A percentile compares a stretch with the other conserved stretches of the same genome.
phyloP scores from a whole-genome alignment of 2,797 vertebrate genomes.

The Rhynchotus rufescens region DNA sequence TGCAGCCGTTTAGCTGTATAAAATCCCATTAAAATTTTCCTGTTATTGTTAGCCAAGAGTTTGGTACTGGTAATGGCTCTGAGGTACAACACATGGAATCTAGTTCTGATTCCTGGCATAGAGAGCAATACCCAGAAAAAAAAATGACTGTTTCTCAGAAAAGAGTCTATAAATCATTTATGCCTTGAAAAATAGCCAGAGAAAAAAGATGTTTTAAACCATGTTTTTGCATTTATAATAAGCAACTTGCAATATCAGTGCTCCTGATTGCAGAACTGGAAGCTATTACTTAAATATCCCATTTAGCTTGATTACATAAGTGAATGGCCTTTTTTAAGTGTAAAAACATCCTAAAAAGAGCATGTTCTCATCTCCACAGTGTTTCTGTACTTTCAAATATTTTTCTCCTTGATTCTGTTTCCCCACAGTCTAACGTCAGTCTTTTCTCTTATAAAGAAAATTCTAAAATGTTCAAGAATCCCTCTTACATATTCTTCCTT shows the following conservation, averaged over 20 bases:
- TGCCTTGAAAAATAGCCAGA: not conserved
- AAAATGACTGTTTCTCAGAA: not conserved
- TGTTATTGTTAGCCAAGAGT: not conserved
- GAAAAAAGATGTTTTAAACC: not conserved
- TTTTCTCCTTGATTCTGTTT: not conserved
- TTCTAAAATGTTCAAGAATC: not conserved
- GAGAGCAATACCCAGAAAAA: not conserved
- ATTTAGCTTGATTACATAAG: not conserved
- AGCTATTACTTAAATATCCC: not conserved
- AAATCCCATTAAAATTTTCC: not conserved
- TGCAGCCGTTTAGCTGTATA: not conserved
- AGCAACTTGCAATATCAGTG: accelerated
- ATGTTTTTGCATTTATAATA: not conserved
- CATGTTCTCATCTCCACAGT: not conserved
- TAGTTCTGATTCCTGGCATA: not conserved
- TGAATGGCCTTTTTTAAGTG: not conserved
- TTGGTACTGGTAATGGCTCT: not conserved
- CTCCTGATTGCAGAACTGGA: not conserved
- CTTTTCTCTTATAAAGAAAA: not conserved
- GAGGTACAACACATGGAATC: not conserved
- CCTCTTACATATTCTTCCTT: not conserved
- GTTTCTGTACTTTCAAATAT: not conserved
- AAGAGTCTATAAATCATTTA: not conserved
- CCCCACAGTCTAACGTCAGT: not conserved
- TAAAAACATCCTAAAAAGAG: not conserved